phyloP scores from a whole-genome alignment of 2,888 invertebrate genomes.

The Lasioglossum oenotherae region DNA sequence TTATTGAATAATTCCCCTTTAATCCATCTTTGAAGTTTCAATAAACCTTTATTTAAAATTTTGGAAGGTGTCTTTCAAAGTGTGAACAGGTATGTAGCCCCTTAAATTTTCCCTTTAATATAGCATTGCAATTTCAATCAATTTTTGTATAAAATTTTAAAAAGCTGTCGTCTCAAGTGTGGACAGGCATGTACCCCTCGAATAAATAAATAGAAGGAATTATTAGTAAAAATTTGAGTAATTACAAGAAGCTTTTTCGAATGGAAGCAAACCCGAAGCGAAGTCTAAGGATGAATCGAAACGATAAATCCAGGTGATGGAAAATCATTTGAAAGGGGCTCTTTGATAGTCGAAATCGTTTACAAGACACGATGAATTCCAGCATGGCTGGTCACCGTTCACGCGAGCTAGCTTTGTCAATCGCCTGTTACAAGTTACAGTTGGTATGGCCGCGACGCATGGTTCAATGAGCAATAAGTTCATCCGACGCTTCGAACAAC shows the following conservation, averaged over 20 bases:
- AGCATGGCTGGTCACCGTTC: conserved; percentile 18
- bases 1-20: no score
- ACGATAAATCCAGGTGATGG: neutral
- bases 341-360: conserved; percentile 1
- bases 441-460: conserved; percentile 32
- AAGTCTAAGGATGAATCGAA: neutral
- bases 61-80: no score
- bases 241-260: neutral
- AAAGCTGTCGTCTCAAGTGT: no score
- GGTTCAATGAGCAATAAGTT: conserved; percentile 61
- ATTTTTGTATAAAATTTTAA: no score
- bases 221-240: neutral
- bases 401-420: conserved; percentile 37
- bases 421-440: conserved; percentile 44
- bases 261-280: neutral
- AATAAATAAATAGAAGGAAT: neutral
- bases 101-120: no score
- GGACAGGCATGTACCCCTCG: neutral
- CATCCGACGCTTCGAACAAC: conserved; percentile 44
- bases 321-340: neutral
- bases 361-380: conserved; percentile 17
- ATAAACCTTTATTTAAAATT: no score
- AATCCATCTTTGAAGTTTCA: no score
- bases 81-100: no score
- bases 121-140: no score